These are phyloP conservation scores for Hephaestus fuliginosus DNA, from an alignment of 2,797 vertebrate genomes.

Conservation along the genomic window DNA sequence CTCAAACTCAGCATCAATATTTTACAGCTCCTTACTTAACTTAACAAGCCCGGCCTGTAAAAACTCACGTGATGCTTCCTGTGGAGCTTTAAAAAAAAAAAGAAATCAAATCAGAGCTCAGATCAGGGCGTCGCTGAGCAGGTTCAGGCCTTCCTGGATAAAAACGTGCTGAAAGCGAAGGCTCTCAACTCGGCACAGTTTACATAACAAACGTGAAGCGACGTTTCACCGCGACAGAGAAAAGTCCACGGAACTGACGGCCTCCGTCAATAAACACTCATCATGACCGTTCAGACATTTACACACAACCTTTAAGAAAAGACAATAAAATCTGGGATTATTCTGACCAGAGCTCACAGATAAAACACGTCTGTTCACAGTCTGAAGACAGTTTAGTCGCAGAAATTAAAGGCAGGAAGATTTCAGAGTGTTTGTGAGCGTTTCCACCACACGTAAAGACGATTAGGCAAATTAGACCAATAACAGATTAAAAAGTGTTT, in stretches of 20 bases:
- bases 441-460: slow-evolving; percentile 1
- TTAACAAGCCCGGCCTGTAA: background rate
- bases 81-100: background rate
- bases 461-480: slow-evolving; percentile 49
- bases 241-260: background rate
- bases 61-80: slow-evolving; percentile 17
- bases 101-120: background rate
- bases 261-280: too few relatives aligned
- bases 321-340: too few relatives aligned
- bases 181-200: slow-evolving; percentile 2
- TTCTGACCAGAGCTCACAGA: too few relatives aligned
- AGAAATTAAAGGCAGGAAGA: background rate
- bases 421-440: background rate
- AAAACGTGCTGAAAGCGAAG: background rate
- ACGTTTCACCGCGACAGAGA: background rate
- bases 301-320: background rate
- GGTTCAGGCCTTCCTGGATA: background rate
- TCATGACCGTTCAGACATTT: background rate
- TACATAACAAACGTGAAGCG: slow-evolving; percentile 23
- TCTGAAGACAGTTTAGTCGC: background rate
- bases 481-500: slow-evolving; percentile 10
- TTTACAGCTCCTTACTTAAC: slow-evolving; percentile 3
- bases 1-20: background rate
- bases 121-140: background rate
- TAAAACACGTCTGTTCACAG: background rate